Percentiles rank a stretch among this genome's conserved stretches.
Conservation (phyloP, 2,888 invertebrate genomes). For the Masnerella sp. region DNA sequence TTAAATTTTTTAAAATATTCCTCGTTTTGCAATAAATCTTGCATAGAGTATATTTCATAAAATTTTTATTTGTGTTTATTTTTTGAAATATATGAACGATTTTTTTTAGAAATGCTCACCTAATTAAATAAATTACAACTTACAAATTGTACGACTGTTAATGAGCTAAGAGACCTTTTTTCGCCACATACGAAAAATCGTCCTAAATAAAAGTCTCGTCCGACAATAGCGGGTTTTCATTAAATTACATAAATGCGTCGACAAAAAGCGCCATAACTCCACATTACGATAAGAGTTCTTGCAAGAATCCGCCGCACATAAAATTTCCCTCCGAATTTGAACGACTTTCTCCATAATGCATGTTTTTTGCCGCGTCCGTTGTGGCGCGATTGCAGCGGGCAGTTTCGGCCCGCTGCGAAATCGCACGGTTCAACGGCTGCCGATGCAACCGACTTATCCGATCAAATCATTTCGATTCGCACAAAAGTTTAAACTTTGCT, state of each 20-base stretch:
- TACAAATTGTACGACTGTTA: too few relatives aligned
- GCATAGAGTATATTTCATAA: too few relatives aligned
- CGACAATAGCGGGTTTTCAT: constrained; percentile 41
- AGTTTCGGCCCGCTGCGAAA: constrained; percentile 47
- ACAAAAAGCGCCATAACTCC: constrained; percentile 43
- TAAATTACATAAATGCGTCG: constrained; percentile 46
- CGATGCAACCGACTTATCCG: constrained; percentile 48
- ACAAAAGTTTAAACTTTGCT: constrained; percentile 40
- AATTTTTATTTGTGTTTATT: too few relatives aligned
- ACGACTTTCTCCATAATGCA: constrained; percentile 58
- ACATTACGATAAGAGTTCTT: constrained; percentile 50
- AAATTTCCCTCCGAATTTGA: constrained; percentile 58
- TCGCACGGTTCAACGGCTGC: constrained; percentile 45
- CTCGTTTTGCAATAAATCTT: too few relatives aligned
- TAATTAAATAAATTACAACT: too few relatives aligned
- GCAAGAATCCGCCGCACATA: constrained; percentile 42
- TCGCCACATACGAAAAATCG: constrained; percentile 21
- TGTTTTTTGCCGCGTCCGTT: constrained; percentile 44
- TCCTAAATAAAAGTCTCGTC: constrained; percentile 15
- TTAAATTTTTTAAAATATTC: too few relatives aligned
- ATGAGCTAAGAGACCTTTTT: constrained; percentile 29
- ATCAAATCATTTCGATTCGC: constrained; percentile 47
- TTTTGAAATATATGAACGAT: too few relatives aligned
- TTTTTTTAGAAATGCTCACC: too few relatives aligned
- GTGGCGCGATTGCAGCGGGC: constrained; percentile 40